Percentiles rank a stretch among this genome's conserved stretches.
Evolutionary conservation across 64 coral and sea anemone species (phyloP).

Genomic region (Montipora efflorescens): DNA sequence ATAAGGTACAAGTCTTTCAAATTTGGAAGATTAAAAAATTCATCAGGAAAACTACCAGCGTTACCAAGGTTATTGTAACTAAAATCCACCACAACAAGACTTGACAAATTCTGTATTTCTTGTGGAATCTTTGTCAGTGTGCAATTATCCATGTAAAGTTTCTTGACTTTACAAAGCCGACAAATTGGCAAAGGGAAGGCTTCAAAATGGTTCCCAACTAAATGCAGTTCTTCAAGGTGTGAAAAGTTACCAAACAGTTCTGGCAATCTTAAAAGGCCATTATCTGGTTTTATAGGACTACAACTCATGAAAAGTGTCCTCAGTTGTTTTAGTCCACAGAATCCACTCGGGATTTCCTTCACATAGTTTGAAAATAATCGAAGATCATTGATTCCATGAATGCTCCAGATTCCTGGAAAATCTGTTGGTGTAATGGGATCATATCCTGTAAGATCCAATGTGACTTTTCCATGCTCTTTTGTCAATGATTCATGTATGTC

Average conservation of each 20-base stretch:
- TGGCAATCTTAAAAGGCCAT: constrained; percentile 72
- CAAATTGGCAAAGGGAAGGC: constrained; percentile 84
- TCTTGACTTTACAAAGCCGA: constrained; percentile 52
- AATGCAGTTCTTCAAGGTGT: constrained; percentile 68
- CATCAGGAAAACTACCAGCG: constrained; percentile 47
- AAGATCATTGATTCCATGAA: constrained; percentile 61
- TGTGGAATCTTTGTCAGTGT: constrained; percentile 64
- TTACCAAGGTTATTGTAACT: constrained; percentile 70
- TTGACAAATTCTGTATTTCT: constrained; percentile 54
- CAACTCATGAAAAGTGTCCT: constrained; percentile 56
- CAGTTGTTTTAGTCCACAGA: constrained; percentile 56
- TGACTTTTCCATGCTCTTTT: constrained; percentile 41
- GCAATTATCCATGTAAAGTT: constrained; percentile 84
- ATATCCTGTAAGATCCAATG: constrained; percentile 66
- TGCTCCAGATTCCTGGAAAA: constrained; percentile 49
- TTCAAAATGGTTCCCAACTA: constrained; percentile 76
- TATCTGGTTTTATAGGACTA: constrained; percentile 31
- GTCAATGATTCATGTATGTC: constrained; percentile 11
- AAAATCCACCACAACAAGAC: constrained; percentile 76
- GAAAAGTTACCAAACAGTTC: constrained; percentile 40
- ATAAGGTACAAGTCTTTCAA: constrained; percentile 82
- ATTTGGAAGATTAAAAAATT: constrained; percentile 69
- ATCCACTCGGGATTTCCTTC: constrained; percentile 33
- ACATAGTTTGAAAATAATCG: constrained; percentile 76
- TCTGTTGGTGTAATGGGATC: constrained; percentile 16